Base-by-base conservation (phyloP, 1,140 invertebrate species). In the Conus betulinus region DNA sequence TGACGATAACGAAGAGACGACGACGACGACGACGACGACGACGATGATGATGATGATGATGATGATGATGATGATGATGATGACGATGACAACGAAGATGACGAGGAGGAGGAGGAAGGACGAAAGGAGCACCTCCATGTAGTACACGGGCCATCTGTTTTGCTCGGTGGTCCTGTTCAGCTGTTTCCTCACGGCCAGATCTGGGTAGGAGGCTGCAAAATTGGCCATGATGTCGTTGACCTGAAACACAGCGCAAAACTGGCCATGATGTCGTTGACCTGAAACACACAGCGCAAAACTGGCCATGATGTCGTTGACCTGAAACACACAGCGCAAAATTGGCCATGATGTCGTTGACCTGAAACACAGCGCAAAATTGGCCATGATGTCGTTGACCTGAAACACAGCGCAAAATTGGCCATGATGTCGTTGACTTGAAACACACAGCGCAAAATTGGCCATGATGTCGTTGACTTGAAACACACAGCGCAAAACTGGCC, bases 381-480 rank as follows among this genome's bases (percentile, higher is more conserved):
- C 7, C 79, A 81, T 81, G 39, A 81, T 81, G 79, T 23, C 23
- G 23, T 81, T 51, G 4, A 81, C 79, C 79, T 81, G 79, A 53
- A 78, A 78, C n/a, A n/a, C n/a, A n/a, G n/a, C n/a, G 13, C 51
- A 81, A 81, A 53, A 7, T 81, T 52, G 11, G 5, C 7, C 79
- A 81, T 81, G 39, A 81, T 81, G 79, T 23, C 23, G 23, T 81
- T 51, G 4, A 81, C 79, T 51, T 81, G 79, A 53, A 78, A 78
- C n/a, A n/a, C n/a, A n/a, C n/a, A n/a, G n/a, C n/a, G 13, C 51
- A 81, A 81, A 53, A 7, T 81, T 52, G 11, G 5, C 7, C 79
- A 81, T 81, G 39, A 81, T 81, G 79, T 23, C 23, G 23, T 81
- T 51, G 4, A 81, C 79, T 51, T 81, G 79, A 53, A 78, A 78